A percentile compares a stretch with the other conserved stretches of the same genome.
Evolutionary conservation across 2,113 vertebrate species (phyloP).

Genomic region (Polypterus senegalus): DNA sequence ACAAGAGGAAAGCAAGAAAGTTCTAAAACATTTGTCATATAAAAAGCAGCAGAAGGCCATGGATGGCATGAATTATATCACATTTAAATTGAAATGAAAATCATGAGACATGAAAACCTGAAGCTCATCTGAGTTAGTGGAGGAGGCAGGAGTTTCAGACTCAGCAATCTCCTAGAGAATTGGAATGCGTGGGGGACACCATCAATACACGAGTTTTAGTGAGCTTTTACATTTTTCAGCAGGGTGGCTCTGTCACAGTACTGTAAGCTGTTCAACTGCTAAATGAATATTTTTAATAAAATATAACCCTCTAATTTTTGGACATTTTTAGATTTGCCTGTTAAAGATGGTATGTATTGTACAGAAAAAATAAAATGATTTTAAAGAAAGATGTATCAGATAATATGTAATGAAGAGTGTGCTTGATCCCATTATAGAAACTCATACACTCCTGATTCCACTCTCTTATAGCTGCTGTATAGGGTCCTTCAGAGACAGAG

Average conservation of each 20-base stretch:
- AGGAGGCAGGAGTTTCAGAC: slow-evolving; percentile 1
- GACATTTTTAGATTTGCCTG: slow-evolving; percentile 28
- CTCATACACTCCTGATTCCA: background rate
- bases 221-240: slow-evolving; percentile 53
- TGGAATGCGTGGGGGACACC: slow-evolving; percentile 35
- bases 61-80: background rate
- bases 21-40: background rate
- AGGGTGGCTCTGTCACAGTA: slow-evolving; percentile 51
- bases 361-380: slow-evolving; percentile 2
- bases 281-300: slow-evolving; percentile 58
- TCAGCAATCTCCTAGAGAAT: slow-evolving; percentile 6
- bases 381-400: background rate
- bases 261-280: slow-evolving; percentile 46
- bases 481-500: background rate
- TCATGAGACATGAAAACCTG: background rate
- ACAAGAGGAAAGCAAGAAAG: background rate
- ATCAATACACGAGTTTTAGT: slow-evolving; percentile 44
- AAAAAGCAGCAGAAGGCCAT: background rate
- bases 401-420: background rate
- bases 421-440: background rate
- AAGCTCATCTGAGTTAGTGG: background rate
- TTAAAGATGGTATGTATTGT: background rate
- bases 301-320: slow-evolving; percentile 42
- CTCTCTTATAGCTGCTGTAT: background rate
- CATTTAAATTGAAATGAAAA: background rate